Conservation (phyloP, 2,113 vertebrate species). For the Tachuris rubrigastra region DNA sequence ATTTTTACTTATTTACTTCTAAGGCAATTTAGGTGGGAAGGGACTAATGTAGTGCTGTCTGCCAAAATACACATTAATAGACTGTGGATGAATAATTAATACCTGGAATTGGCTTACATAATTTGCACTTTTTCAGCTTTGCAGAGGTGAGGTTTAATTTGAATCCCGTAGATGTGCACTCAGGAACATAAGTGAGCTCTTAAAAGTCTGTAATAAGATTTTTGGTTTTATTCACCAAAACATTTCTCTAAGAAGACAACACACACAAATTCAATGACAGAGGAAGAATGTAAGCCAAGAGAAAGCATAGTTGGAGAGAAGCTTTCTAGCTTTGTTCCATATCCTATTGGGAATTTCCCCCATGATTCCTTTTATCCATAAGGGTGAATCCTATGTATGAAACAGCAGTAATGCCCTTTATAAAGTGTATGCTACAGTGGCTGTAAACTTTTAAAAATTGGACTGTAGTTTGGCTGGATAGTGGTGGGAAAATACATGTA, state of each 20-base stretch:
- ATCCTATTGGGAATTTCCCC: background rate
- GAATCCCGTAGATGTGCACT: background rate
- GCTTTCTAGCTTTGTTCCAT: background rate
- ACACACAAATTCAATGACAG: background rate
- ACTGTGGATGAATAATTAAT: background rate
- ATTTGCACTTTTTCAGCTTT: background rate
- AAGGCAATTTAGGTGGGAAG: background rate
- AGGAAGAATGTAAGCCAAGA: background rate
- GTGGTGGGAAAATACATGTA: background rate
- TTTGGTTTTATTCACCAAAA: background rate
- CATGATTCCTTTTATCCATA: background rate
- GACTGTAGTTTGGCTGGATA: background rate
- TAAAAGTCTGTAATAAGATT: background rate
- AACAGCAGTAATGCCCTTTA: background rate
- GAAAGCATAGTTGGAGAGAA: background rate
- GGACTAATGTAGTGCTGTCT: background rate
- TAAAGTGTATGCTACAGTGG: background rate
- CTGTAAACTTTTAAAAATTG: background rate
- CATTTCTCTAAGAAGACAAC: background rate
- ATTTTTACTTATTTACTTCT: background rate
- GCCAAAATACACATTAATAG: background rate
- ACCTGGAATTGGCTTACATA: background rate
- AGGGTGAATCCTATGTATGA: background rate
- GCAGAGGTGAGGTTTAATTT: background rate
- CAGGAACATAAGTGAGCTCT: background rate